phyloP scores from a whole-genome alignment of 2,797 vertebrate species.

The Enteromius argenteus region DNA sequence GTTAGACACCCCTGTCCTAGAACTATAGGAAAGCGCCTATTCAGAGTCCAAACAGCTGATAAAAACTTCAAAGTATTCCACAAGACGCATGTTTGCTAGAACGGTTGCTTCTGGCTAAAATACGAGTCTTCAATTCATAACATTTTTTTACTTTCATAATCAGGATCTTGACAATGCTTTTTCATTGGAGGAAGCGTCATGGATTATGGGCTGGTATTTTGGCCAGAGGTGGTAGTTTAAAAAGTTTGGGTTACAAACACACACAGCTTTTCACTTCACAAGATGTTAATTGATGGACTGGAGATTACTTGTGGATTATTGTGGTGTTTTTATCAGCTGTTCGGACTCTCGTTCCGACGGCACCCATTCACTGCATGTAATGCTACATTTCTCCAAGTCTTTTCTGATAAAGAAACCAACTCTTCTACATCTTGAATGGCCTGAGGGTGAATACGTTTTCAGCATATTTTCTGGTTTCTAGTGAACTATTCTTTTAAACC shows the following conservation, averaged over 20 bases:
- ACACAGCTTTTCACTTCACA: neutral
- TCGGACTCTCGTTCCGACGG: neutral
- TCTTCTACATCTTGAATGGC: neutral
- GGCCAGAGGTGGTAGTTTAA: too few relatives aligned
- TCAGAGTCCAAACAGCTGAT: neutral
- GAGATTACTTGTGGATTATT: neutral
- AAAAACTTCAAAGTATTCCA: too few relatives aligned
- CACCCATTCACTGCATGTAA: neutral
- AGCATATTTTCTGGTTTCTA: neutral
- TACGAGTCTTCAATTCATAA: neutral
- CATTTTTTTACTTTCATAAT: too few relatives aligned
- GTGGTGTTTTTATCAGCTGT: neutral
- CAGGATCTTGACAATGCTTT: too few relatives aligned
- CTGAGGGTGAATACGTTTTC: neutral
- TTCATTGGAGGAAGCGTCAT: neutral
- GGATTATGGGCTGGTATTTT: neutral
- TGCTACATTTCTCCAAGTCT: neutral
- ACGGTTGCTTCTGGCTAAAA: neutral
- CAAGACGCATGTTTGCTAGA: too few relatives aligned
- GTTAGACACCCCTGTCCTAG: too few relatives aligned
- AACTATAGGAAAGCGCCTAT: too few relatives aligned
- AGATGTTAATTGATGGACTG: neutral
- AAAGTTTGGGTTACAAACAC: neutral
- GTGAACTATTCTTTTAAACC: neutral
- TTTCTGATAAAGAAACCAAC: neutral